A percentile compares a stretch with the other conserved stretches of the same genome.
Conservation (phyloP, 2,888 invertebrate genomes). For the Drosophila affinis region DNA sequence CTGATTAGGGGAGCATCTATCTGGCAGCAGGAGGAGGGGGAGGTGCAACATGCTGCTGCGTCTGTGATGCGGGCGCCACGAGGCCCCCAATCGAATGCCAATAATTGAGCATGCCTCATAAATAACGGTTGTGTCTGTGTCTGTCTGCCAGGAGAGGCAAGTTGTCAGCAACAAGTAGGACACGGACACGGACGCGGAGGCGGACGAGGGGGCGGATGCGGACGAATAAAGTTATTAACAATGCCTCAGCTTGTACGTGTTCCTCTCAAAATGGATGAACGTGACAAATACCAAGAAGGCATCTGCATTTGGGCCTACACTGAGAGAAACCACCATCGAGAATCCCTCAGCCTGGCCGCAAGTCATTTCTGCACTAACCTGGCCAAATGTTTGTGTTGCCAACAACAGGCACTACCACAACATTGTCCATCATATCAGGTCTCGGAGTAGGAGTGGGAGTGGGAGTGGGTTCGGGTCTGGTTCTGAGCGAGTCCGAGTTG, state of each 20-base stretch:
- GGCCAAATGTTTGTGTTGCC: conserved; percentile 53
- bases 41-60: conserved; percentile 36
- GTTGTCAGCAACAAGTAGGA: conserved; percentile 67
- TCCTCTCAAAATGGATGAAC: conserved; percentile 81
- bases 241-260: conserved; percentile 78
- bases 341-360: no score
- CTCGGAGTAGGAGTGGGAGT: conserved; percentile 9
- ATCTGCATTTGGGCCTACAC: conserved; percentile 32
- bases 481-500: conserved; percentile 54
- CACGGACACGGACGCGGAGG: conserved; percentile 29
- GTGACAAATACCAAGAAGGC: conserved; percentile 80
- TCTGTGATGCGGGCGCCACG: conserved; percentile 52
- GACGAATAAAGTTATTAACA: conserved; percentile 81
- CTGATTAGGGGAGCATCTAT: conserved; percentile 55
- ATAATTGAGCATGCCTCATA: conserved; percentile 80
- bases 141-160: conserved; percentile 15
- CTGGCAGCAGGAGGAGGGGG: conserved; percentile 10
- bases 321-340: neutral
- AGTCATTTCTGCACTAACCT: conserved; percentile 1
- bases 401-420: conserved; percentile 42
- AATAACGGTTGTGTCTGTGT: conserved; percentile 70
- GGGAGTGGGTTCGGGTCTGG: conserved; percentile 7
- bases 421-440: conserved; percentile 71
- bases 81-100: conserved; percentile 59
- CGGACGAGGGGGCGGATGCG: no score